Conservation (phyloP, 2,888 invertebrate species). For the Coelopa pilipes region DNA sequence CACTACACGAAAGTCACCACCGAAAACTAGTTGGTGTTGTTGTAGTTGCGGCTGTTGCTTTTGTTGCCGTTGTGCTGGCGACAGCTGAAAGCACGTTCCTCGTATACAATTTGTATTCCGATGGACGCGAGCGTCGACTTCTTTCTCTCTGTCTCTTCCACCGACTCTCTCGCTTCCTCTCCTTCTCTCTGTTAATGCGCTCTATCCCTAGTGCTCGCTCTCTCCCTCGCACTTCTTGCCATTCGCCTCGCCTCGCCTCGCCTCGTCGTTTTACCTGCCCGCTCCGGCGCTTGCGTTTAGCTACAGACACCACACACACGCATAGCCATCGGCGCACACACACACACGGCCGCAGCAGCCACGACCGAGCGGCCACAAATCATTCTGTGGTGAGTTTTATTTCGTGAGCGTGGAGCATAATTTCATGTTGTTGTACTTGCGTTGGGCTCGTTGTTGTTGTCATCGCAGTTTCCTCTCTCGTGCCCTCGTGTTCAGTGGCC, state of each 20-base stretch:
- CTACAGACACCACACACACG: constrained; percentile 16
- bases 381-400: constrained; percentile 15
- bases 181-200: too few relatives aligned
- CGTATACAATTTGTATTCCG: constrained; percentile 25
- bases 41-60: too few relatives aligned
- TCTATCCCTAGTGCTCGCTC: too few relatives aligned
- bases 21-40: constrained; percentile 25
- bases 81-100: constrained; percentile 7
- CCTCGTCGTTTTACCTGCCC: constrained; percentile 11
- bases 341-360: not conserved
- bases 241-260: not conserved
- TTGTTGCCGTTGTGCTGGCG: too few relatives aligned
- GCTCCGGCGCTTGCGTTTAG: constrained; percentile 25
- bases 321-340: not conserved
- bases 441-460: not conserved
- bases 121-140: not conserved
- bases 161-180: too few relatives aligned
- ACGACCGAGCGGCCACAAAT: constrained; percentile 12
- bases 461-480: too few relatives aligned
- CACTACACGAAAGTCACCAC: constrained; percentile 25
- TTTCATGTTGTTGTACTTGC: not conserved
- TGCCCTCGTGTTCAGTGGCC: too few relatives aligned
- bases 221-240: too few relatives aligned
- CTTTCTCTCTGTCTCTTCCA: too few relatives aligned
- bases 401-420: not conserved